Conservation (phyloP, 2,113 vertebrate species). For the Nanorana parkeri region DNA sequence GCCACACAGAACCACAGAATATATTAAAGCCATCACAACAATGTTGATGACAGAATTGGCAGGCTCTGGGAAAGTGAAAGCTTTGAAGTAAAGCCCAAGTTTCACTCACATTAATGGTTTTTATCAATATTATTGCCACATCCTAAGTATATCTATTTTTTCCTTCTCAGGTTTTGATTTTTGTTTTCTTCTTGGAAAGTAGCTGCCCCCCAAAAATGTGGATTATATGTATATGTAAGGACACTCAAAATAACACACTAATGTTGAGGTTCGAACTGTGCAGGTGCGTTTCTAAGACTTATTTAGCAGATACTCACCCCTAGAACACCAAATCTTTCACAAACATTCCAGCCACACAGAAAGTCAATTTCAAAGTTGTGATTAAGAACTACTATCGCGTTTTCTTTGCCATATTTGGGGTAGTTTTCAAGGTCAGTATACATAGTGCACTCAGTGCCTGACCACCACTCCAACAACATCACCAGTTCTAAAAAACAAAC, state of each 20-base stretch:
- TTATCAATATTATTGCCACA: background rate
- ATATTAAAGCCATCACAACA: background rate
- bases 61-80: background rate
- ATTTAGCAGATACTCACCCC: conserved; percentile 82
- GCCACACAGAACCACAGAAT: background rate
- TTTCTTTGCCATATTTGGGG: conserved; percentile 86
- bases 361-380: conserved; percentile 98
- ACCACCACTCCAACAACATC: conserved; percentile 95
- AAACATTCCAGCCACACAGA: conserved; percentile 93
- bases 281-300: background rate
- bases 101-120: background rate
- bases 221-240: too few species aligned
- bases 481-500: conserved; percentile 86
- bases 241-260: background rate
- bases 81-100: background rate
- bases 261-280: background rate
- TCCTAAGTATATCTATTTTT: background rate
- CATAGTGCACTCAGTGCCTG: conserved; percentile 87
- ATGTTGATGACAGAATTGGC: background rate
- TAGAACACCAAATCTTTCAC: conserved; percentile 91
- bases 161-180: background rate
- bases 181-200: too few species aligned
- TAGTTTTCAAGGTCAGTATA: conserved; percentile 85
- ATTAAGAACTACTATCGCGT: conserved; percentile 92
- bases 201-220: background rate